Base-by-base conservation (phyloP, 2,797 vertebrate genomes). In the Heteromormyrus szaboi region DNA sequence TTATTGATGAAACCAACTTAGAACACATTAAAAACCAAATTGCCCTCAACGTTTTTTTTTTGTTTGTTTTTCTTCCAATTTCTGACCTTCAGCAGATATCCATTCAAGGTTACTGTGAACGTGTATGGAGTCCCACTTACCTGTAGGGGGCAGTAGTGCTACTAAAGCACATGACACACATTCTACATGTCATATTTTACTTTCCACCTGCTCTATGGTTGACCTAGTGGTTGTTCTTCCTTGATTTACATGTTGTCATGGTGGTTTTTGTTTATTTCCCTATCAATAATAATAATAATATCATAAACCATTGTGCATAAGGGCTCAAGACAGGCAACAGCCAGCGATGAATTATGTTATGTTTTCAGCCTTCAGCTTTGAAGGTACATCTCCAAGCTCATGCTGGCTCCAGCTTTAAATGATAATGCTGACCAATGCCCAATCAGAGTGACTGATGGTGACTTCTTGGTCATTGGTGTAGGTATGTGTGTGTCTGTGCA, bases 201-300 rank as follows among this genome's bases (percentile, higher is more conserved):
- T 84, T 84, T 29, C 22, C 41, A 29, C 37, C 46, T 2, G n/a
- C 41, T 84, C 81, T 84, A 3, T 84, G 46, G 41, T 22, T 84
- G 81, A 84, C 81, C 81, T 79, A 79, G 53, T 12, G 54, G 85
- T 53, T 87, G 53, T 87, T 41, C 29, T 87, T 46, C 85, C 29
- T 59, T 87, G 53, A 54, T 59, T 41, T 59, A 37, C 25, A 59
- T 62, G 25, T 53, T 62, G 50, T 62, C 53, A 87, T 87, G 54
- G 17, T 44, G 37, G 54, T 59, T 41, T 46, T 37, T 87, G 50
- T 87, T 86, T 86, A 86, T 86, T 86, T 22, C 50, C 85, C 48
- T 37, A 86, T 86, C 85, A 86, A 59, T 56, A 33, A 54, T 37
- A 37, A 54, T 54, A 86, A 84, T 44, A 79, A 79, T 79, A 79